phyloP scores from a whole-genome alignment of 2,113 vertebrate genomes.

The Triplophysa dalaica region DNA sequence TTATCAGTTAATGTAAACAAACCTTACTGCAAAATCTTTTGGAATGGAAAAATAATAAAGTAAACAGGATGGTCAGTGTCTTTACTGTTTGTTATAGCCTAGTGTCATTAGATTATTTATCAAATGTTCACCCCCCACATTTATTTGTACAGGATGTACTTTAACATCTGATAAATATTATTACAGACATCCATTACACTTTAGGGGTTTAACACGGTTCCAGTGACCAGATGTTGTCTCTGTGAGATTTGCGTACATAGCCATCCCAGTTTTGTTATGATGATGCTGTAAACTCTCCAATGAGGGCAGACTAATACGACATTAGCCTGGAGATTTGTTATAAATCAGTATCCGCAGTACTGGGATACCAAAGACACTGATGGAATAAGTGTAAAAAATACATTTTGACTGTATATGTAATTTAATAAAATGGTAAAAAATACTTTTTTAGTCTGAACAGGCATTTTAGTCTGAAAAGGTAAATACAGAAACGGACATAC shows the following conservation, averaged over 20 bases:
- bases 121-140: neutral
- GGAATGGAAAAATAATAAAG: neutral
- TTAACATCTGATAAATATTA: constrained; percentile 46
- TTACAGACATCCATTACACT: constrained; percentile 39
- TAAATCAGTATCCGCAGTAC: constrained; percentile 4
- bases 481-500: neutral
- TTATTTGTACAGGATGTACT: constrained; percentile 41
- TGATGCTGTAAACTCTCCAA: constrained; percentile 43
- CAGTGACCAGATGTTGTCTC: constrained; percentile 6
- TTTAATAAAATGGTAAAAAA: too few relatives aligned
- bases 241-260: constrained; percentile 29
- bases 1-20: neutral
- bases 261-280: constrained; percentile 42
- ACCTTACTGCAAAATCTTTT: neutral
- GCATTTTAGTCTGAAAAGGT: too few relatives aligned
- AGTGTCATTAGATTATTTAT: constrained; percentile 2
- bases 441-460: too few relatives aligned
- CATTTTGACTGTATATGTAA: neutral
- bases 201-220: neutral
- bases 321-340: constrained; percentile 36
- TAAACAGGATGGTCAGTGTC: constrained; percentile 40
- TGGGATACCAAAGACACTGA: neutral
- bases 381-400: neutral
- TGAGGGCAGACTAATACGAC: constrained; percentile 32
- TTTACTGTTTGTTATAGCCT: constrained; percentile 27